Evolutionary conservation across 1,140 invertebrate genomes (phyloP), one percentile per base, ranked within the genome.

Genomic region (Meteorus sp.): DNA sequence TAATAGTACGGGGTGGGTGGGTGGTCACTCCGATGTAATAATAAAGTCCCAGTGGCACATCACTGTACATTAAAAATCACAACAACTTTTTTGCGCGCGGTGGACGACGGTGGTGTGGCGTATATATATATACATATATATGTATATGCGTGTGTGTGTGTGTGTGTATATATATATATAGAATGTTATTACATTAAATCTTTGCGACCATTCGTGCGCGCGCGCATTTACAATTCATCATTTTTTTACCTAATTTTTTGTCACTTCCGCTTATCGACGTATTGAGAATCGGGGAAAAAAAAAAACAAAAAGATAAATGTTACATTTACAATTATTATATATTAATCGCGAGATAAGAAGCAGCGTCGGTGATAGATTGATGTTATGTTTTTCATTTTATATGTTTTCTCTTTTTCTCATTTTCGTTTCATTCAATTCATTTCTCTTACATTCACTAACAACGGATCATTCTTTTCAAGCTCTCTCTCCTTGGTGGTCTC

Each of bases 21-120:
- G 74, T 70, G 75, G 76, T 79, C 76, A 80, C 75, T 79, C 75
- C 72, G 68, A 71, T 74, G 66, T 76, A 73, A 76, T 74, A 78
- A 76, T 76, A 71, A 74, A 78, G 78, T 78, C 75, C 74, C 78
- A 79, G 76, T 80, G 77, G 77, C 75, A 76, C 70, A 74, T 79
- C 74, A 78, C 77, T 79, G 78, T 80, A 78, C 70, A 76, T 72
- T 60, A 54, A 39, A 74, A 74, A 73, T 80, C 77, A 78, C 76
- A 78, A 78, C 70, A 77, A 76, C 67, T 53, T n/a, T 39, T 22
- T 39, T 59, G 48, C 47, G 39, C 35, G 39, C 50, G 73, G 76
- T 69, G 72, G 70, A 70, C 75, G 70, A 79, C 77, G 74, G 74
- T 77, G 76, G 75, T 75, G 74, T 71, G 71, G 71, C 62, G 9